Evolutionary conservation across 2,113 vertebrate species (phyloP), one percentile per base, ranked within the genome.

Genomic region (Pygoscelis antarcticus): DNA sequence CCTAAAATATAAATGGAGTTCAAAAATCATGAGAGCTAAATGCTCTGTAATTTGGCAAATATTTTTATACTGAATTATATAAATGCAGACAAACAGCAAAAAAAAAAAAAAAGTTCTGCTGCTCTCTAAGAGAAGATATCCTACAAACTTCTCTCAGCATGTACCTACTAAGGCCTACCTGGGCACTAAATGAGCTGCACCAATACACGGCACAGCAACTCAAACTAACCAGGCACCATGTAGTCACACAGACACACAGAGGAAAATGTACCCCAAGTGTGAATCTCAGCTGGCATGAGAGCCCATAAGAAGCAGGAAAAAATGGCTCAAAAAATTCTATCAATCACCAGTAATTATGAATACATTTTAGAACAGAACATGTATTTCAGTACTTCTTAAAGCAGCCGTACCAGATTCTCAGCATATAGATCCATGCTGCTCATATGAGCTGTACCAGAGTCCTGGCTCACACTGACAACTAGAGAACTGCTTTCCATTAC

Each of bases 391-490:
- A 23, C 13, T 69, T 62, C 26, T 83, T 66, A 71, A 23, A 84
- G 40, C 34, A 81, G 70, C 26, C 0, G 0, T 16, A 29, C 6
- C 14, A 90, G 12, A 54, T 38, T 72, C 44, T 68, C 38, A 69
- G 17, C 16, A 29, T 23, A 23, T 0, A 68, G 17, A 72, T n/a
- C 42, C 0, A 0, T 32, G 19, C 20, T 82, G 30, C 52, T 93
- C 0, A 0, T 9, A 38, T 6, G 32, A 68, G 20, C 46, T 61
- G 10, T 36, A 57, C 27, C 26, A 54, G 34, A 83, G 27, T 40
- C 19, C 29, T 38, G 26, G 6, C 58, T 89, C 49, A 61, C 62
- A 40, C 11, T 57, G 34, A 57, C 26, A 61, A 11, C 14, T 12
- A 65, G 1, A 77, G 4, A 77, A 86, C 21, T 51, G 18, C 21